Conservation (phyloP, 2,888 invertebrate genomes). For the Morpho deidamia region DNA sequence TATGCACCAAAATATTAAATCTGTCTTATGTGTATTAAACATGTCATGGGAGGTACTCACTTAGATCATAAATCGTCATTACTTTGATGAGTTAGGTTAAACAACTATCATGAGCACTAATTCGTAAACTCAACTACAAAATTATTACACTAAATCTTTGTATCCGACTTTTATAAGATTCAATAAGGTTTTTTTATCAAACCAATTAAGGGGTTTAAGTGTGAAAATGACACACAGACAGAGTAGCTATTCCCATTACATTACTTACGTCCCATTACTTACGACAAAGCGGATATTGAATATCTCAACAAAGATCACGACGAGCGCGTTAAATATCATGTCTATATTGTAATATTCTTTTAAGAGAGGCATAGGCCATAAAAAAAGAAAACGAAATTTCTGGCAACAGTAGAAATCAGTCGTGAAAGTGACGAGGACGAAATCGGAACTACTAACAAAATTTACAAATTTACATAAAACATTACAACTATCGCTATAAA, state of each 20-base stretch:
- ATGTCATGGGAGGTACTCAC: too few relatives aligned
- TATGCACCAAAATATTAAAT: too few relatives aligned
- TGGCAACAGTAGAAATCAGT: slow-evolving; percentile 52
- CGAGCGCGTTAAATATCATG: slow-evolving; percentile 1
- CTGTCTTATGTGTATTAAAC: too few relatives aligned
- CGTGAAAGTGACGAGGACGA: slow-evolving; percentile 64
- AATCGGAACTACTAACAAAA: slow-evolving; percentile 51
- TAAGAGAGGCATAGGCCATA: not conserved
- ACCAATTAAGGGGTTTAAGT: not conserved
- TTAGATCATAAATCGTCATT: too few relatives aligned
- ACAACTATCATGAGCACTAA: too few relatives aligned
- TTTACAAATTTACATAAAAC: slow-evolving; percentile 52
- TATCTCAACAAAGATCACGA: not conserved
- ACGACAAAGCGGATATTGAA: not conserved
- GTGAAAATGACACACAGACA: not conserved
- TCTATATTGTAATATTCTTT: not conserved
- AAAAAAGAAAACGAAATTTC: slow-evolving; percentile 1
- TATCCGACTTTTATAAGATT: too few relatives aligned
- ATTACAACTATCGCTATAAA: slow-evolving; percentile 19
- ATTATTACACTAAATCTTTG: too few relatives aligned
- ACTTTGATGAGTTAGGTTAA: too few relatives aligned
- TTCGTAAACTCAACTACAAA: too few relatives aligned
- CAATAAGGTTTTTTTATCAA: too few relatives aligned
- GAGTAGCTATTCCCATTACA: too few relatives aligned
- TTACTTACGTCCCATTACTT: too few relatives aligned